Conservation (phyloP, 2,797 vertebrate genomes). For the Onychomys leucogaster region DNA sequence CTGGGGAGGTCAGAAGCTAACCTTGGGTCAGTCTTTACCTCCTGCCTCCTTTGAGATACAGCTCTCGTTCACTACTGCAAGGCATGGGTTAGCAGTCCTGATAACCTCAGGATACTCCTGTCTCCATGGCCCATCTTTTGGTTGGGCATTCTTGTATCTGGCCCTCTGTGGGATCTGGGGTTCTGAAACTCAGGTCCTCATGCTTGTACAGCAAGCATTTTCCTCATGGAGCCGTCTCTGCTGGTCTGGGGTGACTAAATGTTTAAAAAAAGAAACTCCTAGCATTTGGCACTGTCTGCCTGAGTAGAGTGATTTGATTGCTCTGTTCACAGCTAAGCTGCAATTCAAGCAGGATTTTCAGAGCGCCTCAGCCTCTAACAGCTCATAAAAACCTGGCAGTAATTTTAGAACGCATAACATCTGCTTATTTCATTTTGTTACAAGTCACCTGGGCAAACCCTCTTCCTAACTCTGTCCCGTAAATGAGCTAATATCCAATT, state of each 20-base stretch:
- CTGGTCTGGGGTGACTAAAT: background rate
- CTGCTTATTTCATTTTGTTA: conserved; percentile 75
- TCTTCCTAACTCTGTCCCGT: conserved; percentile 59
- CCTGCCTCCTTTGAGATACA: background rate
- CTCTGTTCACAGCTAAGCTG: conserved; percentile 56
- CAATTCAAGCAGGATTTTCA: conserved; percentile 58
- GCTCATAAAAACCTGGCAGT: conserved; percentile 73
- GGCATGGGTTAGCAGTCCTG: background rate
- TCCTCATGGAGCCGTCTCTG: background rate
- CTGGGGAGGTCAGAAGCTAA: background rate
- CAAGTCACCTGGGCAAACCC: conserved; percentile 77
- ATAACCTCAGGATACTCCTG: background rate
- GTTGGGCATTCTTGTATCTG: background rate
- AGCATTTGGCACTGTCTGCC: conserved; percentile 6
- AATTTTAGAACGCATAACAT: conserved; percentile 68
- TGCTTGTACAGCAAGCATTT: background rate
- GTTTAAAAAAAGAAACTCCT: conserved; percentile 41
- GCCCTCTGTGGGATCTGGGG: background rate
- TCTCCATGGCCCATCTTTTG: background rate
- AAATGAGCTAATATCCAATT: conserved; percentile 68
- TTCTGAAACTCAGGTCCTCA: background rate
- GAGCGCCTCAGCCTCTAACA: conserved; percentile 59
- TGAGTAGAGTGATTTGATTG: conserved; percentile 54
- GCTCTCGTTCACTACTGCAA: too few species aligned
- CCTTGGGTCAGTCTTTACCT: background rate